Evolutionary conservation across 2,888 invertebrate genomes (phyloP).

Genomic region (Hirudinaria manillensis): DNA sequence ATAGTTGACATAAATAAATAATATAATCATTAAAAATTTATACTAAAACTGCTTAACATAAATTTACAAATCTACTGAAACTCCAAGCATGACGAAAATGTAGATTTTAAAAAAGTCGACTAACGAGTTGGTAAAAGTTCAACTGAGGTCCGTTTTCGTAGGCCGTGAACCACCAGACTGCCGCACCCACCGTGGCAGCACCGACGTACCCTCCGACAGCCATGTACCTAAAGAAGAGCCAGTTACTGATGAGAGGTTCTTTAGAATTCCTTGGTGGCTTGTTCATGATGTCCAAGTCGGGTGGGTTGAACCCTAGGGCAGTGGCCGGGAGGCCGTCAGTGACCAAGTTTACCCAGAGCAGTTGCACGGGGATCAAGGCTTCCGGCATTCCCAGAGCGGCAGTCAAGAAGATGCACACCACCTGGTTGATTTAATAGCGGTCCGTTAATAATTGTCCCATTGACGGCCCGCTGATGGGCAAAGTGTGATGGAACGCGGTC

Average conservation of each 20-base stretch:
- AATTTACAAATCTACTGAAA: too few species aligned
- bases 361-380: constrained; percentile 97
- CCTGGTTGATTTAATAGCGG: constrained; percentile 16
- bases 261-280: constrained; percentile 88
- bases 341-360: constrained; percentile 99
- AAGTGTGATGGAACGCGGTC: too few species aligned
- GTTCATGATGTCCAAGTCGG: constrained; percentile 99
- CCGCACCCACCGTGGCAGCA: constrained; percentile 95
- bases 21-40: neutral
- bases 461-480: too few species aligned
- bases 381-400: constrained; percentile 99
- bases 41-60: too few species aligned
- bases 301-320: constrained; percentile 99
- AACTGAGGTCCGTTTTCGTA: constrained; percentile 86
- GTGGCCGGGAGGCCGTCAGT: constrained; percentile 93
- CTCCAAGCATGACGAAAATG: neutral
- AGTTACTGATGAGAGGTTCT: constrained; percentile 96
- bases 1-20: too few species aligned
- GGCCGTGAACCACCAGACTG: constrained; percentile 99
- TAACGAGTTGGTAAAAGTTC: constrained; percentile 79
- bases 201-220: constrained; percentile 74
- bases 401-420: constrained; percentile 81
- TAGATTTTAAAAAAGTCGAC: neutral
- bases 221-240: constrained; percentile 82
- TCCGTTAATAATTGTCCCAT: too few species aligned